Conservation (phyloP, 2,888 invertebrate genomes). For the Scaptomyza cyrtandrae region DNA sequence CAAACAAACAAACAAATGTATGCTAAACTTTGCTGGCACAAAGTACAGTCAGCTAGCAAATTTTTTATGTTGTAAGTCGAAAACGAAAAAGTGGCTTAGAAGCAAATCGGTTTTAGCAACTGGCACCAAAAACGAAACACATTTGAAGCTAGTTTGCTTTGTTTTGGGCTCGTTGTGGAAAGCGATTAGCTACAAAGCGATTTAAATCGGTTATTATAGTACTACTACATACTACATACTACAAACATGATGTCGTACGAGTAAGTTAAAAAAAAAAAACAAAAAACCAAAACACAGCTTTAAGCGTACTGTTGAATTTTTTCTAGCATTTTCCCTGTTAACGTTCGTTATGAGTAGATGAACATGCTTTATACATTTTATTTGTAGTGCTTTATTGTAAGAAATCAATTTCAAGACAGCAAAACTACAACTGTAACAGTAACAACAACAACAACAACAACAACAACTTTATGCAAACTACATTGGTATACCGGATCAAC, state of each 20-base stretch:
- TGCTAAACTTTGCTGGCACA: constrained; percentile 52
- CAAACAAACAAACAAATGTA: constrained; percentile 15
- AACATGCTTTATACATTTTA: constrained; percentile 48
- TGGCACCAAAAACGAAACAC: background rate
- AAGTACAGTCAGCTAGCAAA: constrained; percentile 52
- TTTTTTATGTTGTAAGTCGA: constrained; percentile 53
- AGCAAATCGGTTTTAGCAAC: constrained; percentile 29
- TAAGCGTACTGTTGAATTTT: constrained; percentile 74
- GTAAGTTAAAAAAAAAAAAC: constrained; percentile 18
- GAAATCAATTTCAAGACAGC: constrained; percentile 39
- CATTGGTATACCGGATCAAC: constrained; percentile 58
- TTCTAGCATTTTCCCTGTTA: constrained; percentile 68
- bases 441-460: constrained; percentile 33
- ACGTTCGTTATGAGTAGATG: constrained; percentile 67
- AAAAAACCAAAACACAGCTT: constrained; percentile 60
- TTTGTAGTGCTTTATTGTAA: constrained; percentile 64
- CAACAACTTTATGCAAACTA: constrained; percentile 34
- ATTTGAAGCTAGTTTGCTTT: constrained; percentile 7
- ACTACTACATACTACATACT: constrained; percentile 32
- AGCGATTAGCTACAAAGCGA: constrained; percentile 14
- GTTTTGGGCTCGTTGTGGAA: constrained; percentile 20
- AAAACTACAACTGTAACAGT: constrained; percentile 11
- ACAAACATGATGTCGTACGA: constrained; percentile 33
- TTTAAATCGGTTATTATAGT: constrained; percentile 31
- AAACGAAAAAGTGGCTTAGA: constrained; percentile 10